Base-by-base conservation (phyloP, 2,797 vertebrate species). In the Morus bassanus region DNA sequence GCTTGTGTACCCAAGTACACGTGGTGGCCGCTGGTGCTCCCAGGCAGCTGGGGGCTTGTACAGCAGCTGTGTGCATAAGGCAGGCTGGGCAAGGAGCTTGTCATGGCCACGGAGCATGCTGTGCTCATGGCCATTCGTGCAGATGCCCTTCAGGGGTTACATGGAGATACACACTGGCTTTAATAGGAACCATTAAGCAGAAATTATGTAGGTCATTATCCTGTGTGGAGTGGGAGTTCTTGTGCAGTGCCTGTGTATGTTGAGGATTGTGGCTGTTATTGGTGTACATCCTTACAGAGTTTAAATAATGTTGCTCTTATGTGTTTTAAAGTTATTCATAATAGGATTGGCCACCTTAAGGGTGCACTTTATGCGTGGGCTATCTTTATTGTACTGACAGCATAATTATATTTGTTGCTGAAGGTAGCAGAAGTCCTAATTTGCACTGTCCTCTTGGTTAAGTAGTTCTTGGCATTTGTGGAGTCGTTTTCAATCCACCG, bases 141-240 rank as follows among this genome's bases (percentile, higher is more conserved):
- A 70, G 74, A 7, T 72, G 70, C 33, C 91, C 81, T 94, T 94
- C 64, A 93, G 87, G 72, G 45, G 21, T 60, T 88, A 7, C 60
- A 15, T 31, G 51, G 74, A 95, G 51, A 28, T 43, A 21, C 0
- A 3, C 43, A 23, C 51, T 1, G 10, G 57, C 74, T 92, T 80
- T 85, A 91, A 73, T 46, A 61, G 68, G 56, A 92, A 68, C 83
- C 84, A 74, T 95, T 89, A 94, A 83, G 72, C 61, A 83, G 75
- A 89, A 96, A 93, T 85, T 91, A 93, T 90, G 77, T 64, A 73
- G 90, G 61, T 80, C 51, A 45, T 92, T 91, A 91, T 68, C 50
- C 53, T 56, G 24, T 89, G 23, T 31, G 37, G 59, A 94, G 85
- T 70, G 77, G 80, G 88, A 93, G 61, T 89, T 93, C 63, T 89